These are phyloP conservation scores for Pteropus alecto DNA, from an alignment of 2,113 vertebrate species.

Conservation along the genomic window DNA sequence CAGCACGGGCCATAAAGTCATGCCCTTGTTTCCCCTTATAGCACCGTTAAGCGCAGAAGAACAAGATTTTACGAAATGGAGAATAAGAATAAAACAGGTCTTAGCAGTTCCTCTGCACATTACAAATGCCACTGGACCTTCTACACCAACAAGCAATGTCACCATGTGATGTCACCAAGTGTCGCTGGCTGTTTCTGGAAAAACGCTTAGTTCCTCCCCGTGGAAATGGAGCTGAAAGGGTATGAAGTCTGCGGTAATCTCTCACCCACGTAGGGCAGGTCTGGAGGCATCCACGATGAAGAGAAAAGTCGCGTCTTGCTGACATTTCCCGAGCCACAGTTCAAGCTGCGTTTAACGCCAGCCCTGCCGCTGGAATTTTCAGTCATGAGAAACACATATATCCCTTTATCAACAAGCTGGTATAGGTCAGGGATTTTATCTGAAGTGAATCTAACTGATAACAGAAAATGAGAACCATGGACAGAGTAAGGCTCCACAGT, in stretches of 20 bases:
- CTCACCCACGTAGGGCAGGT: background rate
- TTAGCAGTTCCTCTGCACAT: background rate
- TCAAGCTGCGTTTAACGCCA: background rate
- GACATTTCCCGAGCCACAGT: background rate
- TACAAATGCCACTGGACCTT: background rate
- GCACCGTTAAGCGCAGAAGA: background rate
- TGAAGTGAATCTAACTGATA: background rate
- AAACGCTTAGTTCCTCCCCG: background rate
- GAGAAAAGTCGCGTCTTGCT: background rate
- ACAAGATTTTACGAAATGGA: background rate
- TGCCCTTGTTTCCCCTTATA: background rate
- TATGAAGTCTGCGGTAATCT: background rate
- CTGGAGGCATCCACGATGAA: background rate
- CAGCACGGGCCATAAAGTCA: background rate
- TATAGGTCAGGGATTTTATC: background rate
- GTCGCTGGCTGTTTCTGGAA: background rate
- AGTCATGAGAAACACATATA: background rate
- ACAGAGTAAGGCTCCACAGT: background rate
- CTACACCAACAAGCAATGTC: background rate
- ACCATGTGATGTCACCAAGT: background rate
- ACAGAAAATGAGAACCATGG: background rate
- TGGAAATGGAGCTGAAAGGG: background rate
- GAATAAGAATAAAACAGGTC: background rate
- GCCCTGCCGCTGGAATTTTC: background rate
- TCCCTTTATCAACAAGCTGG: background rate